Base-by-base conservation (phyloP, 2,113 vertebrate species). In the Rhipidura dahli region DNA sequence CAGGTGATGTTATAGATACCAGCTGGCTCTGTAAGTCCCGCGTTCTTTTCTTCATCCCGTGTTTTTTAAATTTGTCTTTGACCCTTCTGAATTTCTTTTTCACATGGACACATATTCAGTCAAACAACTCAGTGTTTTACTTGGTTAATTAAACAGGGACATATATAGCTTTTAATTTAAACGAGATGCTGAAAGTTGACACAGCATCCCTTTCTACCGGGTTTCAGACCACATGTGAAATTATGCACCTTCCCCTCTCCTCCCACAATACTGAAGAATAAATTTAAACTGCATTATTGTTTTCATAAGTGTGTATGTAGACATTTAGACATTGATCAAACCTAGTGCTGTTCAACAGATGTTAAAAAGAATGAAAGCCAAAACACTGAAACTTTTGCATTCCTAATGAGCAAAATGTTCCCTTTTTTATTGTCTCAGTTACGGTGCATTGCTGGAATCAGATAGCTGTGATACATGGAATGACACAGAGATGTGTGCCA, bases 271-370 rank as follows among this genome's bases (percentile, higher is more conserved):
- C 28, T 60, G 31, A 68, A 85, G 53, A 89, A 15, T 33, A 81
- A 96, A 82, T 63, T 53, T 72, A 81, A 92, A 95, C 93, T 75
- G 50, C 65, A 89, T 90, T 90, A 69, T 80, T 92, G 10, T 84
- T 91, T 96, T 83, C 80, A 51, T 78, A 91, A 95, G 89, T 33
- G 6, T 49, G 40, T 86, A 40, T 56, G 35, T 54, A 94, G 79
- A 35, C 81, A 94, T 87, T 90, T 64, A 97, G 92, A 72, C 79
- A 82, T 13, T 19, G 45, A 87, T 94, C 86, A 96, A 96, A 90
- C 69, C 59, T 93, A 77, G 77, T 47, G 65, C 71, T 96, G 76
- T 27, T 82, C 88, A 88, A 90, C 94, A 97, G 94, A 97, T 93
- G 87, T 91, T 91, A 35, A 2, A 0, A 87, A 81, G 54, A 80